Conservation (phyloP, 1,140 invertebrate genomes). For the Orius insidiosus region DNA sequence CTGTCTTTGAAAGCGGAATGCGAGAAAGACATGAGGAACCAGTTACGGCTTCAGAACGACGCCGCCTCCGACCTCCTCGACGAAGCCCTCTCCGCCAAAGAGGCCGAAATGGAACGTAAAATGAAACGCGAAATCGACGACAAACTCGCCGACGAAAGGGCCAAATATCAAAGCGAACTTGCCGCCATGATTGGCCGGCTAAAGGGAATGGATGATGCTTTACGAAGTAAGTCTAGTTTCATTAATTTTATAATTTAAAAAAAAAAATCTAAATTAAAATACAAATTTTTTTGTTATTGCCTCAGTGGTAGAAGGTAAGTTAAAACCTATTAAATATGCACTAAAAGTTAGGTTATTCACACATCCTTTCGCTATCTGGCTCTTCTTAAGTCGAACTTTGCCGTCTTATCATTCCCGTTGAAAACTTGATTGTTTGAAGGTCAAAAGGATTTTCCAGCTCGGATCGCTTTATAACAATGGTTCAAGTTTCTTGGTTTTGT, state of each 20-base stretch:
- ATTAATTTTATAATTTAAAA: no score
- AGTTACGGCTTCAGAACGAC: constrained; percentile 61
- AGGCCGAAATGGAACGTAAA: constrained; percentile 44
- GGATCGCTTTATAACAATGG: no score
- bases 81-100: constrained; percentile 51
- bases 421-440: no score
- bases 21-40: constrained; percentile 53
- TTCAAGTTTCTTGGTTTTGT: no score
- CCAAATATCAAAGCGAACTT: constrained; percentile 56
- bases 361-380: no score
- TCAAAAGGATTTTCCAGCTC: no score
- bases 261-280: not conserved
- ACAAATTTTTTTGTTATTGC: not conserved
- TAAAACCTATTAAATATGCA: not conserved
- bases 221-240: constrained; percentile 48
- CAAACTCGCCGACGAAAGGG: constrained; percentile 45
- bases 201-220: constrained; percentile 68
- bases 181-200: constrained; percentile 64
- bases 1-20: constrained; percentile 41
- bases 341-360: no score
- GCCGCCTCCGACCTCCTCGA: constrained; percentile 67
- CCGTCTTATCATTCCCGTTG: no score
- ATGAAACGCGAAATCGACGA: constrained; percentile 50
- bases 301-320: not conserved
- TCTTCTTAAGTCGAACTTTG: no score